Conservation (phyloP, 2,888 invertebrate genomes). For the Meteorus cinctellus region DNA sequence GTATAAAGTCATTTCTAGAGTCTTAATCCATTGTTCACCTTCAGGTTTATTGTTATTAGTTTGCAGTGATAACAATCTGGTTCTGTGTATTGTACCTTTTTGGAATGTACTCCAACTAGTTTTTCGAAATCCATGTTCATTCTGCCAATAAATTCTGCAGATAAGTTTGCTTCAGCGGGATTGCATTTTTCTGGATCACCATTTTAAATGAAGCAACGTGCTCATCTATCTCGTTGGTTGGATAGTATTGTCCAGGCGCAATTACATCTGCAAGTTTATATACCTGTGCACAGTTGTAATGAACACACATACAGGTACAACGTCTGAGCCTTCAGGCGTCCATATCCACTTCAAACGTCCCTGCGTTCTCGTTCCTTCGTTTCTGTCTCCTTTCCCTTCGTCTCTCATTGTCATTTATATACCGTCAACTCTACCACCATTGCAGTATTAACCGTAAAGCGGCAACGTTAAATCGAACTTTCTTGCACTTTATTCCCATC, state of each 20-base stretch:
- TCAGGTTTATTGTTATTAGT: background rate
- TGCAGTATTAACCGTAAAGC: slow-evolving; percentile 5
- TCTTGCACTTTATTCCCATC: slow-evolving; percentile 13
- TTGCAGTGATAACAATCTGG: background rate
- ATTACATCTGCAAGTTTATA: slow-evolving; percentile 37
- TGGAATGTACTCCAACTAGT: background rate
- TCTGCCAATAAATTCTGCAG: background rate
- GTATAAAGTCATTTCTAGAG: background rate
- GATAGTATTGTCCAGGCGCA: slow-evolving; percentile 45
- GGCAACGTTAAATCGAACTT: slow-evolving; percentile 31
- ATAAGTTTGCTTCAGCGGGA: slow-evolving; percentile 30
- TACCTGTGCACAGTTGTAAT: background rate
- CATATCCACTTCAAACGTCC: slow-evolving; percentile 14
- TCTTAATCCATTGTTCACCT: slow-evolving; percentile 4
- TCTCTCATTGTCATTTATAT: slow-evolving; percentile 23
- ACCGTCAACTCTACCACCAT: slow-evolving; percentile 36
- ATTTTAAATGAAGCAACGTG: background rate
- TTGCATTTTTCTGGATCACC: slow-evolving; percentile 42
- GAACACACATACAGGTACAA: background rate
- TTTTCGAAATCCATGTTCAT: background rate
- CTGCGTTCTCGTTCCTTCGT: slow-evolving; percentile 31
- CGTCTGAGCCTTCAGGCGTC: slow-evolving; percentile 35
- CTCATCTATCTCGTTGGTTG: slow-evolving; percentile 22
- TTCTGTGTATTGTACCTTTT: background rate
- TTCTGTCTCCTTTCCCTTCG: slow-evolving; percentile 25